phyloP scores from a whole-genome alignment of 2,113 vertebrate species.

The Stegostoma tigrinum region DNA sequence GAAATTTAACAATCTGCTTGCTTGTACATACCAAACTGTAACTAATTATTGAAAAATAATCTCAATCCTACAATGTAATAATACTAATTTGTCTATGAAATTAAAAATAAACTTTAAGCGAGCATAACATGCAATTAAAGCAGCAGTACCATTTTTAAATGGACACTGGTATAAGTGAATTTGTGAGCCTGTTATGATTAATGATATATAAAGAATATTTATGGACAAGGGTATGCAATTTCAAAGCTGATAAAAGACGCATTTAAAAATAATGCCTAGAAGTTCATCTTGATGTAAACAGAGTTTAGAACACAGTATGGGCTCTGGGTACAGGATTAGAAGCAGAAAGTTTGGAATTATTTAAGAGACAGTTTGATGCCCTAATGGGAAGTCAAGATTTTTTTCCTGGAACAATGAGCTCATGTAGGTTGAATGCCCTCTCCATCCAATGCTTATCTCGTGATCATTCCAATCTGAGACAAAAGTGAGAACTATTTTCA shows the following conservation, averaged over 20 bases:
- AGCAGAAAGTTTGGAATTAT: not conserved
- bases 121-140: not conserved
- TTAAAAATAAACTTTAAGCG: not conserved
- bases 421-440: not conserved
- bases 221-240: not conserved
- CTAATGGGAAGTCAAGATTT: not conserved
- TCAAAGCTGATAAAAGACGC: not conserved
- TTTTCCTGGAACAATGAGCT: not conserved
- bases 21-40: no score
- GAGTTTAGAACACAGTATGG: not conserved
- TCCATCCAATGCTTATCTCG: not conserved
- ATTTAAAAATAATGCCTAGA: not conserved
- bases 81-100: not conserved
- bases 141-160: not conserved
- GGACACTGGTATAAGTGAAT: not conserved
- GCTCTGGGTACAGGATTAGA: not conserved
- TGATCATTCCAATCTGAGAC: not conserved
- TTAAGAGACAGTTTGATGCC: not conserved
- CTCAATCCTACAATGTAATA: not conserved
- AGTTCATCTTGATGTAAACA: not conserved
- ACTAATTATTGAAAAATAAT: no score
- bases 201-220: not conserved
- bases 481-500: not conserved
- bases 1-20: no score
- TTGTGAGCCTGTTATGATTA: not conserved